These are phyloP conservation scores for human DNA, from an alignment of 2,113 vertebrate species.

Conservation along the genomic window DNA sequence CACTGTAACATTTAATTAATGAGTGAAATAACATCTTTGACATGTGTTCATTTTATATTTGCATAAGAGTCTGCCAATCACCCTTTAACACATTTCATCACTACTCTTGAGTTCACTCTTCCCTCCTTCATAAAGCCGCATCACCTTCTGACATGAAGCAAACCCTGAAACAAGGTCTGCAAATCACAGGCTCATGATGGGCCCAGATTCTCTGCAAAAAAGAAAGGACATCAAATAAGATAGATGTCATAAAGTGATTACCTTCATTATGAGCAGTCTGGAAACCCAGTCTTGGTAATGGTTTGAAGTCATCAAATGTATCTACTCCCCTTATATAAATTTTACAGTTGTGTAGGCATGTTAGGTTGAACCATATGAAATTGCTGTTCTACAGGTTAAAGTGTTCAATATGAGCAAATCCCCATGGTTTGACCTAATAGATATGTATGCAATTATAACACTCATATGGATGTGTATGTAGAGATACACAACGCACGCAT, in stretches of 20 bases:
- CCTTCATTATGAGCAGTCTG: neutral
- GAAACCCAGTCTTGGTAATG: neutral
- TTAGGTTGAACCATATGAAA: neutral
- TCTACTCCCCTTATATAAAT: neutral
- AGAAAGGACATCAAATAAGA: neutral
- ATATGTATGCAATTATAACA: neutral
- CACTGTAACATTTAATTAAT: neutral
- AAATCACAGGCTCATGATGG: neutral
- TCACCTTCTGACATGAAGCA: neutral
- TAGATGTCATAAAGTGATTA: neutral
- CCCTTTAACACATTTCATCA: neutral
- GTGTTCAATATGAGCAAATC: neutral
- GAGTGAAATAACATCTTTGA: neutral
- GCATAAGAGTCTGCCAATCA: neutral
- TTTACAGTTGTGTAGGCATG: neutral
- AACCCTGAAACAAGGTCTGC: neutral
- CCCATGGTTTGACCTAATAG: neutral
- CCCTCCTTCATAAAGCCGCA: neutral
- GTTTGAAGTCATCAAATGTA: neutral
- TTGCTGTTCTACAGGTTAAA: neutral
- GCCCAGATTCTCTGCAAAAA: neutral
- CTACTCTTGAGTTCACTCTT: neutral
- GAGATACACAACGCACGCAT: neutral
- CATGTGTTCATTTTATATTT: neutral
- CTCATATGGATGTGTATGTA: neutral